Base-by-base conservation (phyloP, 2,797 vertebrate species). In the Rhinophrynus dorsalis region DNA sequence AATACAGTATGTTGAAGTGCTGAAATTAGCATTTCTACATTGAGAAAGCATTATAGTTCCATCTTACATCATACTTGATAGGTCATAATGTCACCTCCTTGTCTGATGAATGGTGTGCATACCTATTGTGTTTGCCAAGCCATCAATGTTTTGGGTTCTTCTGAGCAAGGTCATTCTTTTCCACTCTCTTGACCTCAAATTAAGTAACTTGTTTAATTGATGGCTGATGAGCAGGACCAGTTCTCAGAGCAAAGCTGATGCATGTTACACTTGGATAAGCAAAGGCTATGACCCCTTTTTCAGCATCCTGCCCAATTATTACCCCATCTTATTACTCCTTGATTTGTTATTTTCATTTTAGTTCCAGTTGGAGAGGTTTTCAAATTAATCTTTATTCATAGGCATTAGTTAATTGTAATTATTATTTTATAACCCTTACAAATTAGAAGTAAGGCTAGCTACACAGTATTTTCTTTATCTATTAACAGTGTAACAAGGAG, bases 231-330 rank as follows among this genome's bases (percentile, higher is more conserved):
- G 20, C 23, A 29, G 47, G 58, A 29, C 17, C 18, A 42, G n/a
- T 24, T 6, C 44, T 50, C 12, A 9, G 15, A 57, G 33, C 27
- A 60, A 57, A 38, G 27, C 42, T 23, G 51, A 57, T 58, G 12
- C 2, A 40, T 51, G 57, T 64, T 62, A 11, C 61, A 51, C 60
- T 50, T 72, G 68, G 15, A 20, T 66, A 55, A 66, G 21, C 55
- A 45, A 54, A 37, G 55, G 27, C 42, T 38, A 40, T 54, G 47
- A 66, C 55, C 62, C 48, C 32, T 50, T 57, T 59, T 60, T 35
- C 70, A 12, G 55, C 45, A 17, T 45, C 21, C 50, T 60, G 24
- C n/a, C 27, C 45, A 73, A 44, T 66, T 73, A 73, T 58, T 26
- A 21, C 37, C 20, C 6, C 42, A 42, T 32, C 35, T 60, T 54